These are phyloP conservation scores for Capra hircus DNA, from an alignment of 2,113 vertebrate species.

Conservation along the genomic window DNA sequence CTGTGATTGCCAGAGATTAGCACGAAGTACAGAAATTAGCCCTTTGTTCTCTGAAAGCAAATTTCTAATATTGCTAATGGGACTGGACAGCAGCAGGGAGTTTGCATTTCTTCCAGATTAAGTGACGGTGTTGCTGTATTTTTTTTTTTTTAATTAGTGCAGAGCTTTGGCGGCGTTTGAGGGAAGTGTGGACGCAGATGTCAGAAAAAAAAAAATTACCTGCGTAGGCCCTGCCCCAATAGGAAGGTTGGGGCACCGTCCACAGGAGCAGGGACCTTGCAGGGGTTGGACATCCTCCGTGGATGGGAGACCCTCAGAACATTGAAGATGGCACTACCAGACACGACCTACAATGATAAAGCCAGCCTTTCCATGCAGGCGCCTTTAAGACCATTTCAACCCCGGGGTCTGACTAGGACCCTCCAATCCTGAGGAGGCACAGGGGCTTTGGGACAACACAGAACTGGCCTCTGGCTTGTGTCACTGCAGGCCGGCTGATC, in stretches of 20 bases:
- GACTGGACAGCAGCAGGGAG: rapidly evolving
- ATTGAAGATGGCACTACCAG: rapidly evolving
- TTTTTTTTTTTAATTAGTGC: background rate
- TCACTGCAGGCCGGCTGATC: rapidly evolving
- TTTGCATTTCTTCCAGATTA: rapidly evolving
- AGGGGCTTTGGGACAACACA: too few species aligned
- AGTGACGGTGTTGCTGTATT: rapidly evolving
- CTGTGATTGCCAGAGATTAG: background rate
- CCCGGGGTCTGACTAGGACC: rapidly evolving
- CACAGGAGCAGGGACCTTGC: rapidly evolving
- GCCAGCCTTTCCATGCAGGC: rapidly evolving
- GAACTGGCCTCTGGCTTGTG: rapidly evolving
- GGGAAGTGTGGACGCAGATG: rapidly evolving
- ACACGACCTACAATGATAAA: rapidly evolving
- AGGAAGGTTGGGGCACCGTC: rapidly evolving
- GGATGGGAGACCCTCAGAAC: background rate
- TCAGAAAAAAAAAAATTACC: too few species aligned
- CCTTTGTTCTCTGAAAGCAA: background rate
- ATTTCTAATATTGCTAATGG: background rate
- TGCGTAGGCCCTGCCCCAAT: rapidly evolving
- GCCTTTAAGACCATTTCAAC: rapidly evolving
- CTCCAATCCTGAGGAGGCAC: rapidly evolving
- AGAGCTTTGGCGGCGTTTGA: rapidly evolving
- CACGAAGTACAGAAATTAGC: background rate
- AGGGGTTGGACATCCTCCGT: rapidly evolving